These are phyloP conservation scores for Quadroppia sp. DNA, from an alignment of 2,888 invertebrate genomes.

Conservation along the genomic window DNA sequence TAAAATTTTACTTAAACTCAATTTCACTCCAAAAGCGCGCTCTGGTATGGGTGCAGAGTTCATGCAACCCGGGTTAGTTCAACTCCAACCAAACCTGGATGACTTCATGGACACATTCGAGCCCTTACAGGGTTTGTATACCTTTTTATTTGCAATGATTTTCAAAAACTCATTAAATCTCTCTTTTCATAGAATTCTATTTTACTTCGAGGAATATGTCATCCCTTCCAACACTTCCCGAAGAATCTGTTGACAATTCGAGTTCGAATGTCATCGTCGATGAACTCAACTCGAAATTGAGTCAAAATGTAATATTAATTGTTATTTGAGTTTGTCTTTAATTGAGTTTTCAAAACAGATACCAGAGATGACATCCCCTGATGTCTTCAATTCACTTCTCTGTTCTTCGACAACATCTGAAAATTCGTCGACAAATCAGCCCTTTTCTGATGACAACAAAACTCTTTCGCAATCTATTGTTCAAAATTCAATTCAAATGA, in stretches of 20 bases:
- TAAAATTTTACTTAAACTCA: background rate
- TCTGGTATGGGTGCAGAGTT: slow-evolving; percentile 84
- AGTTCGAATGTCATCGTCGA: background rate
- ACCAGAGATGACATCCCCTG: background rate
- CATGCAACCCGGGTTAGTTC: slow-evolving; percentile 95
- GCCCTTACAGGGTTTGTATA: slow-evolving; percentile 49
- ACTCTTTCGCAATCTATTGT: background rate
- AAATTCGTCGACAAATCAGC: background rate
- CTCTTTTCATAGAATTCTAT: slow-evolving; percentile 35
- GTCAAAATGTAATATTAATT: background rate
- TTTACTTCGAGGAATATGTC: slow-evolving; percentile 32
- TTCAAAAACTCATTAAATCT: background rate
- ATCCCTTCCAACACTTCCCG: slow-evolving; percentile 42
- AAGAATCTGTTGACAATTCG: slow-evolving; percentile 35
- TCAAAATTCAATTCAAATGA: background rate
- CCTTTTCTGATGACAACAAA: background rate
- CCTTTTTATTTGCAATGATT: background rate
- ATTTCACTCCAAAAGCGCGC: slow-evolving; percentile 57
- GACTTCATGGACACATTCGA: slow-evolving; percentile 78
- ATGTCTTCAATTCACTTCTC: slow-evolving; percentile 7
- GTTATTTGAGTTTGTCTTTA: background rate
- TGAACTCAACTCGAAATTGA: slow-evolving; percentile 1
- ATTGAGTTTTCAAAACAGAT: too few relatives aligned
- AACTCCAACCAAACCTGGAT: slow-evolving; percentile 92
- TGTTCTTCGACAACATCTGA: background rate